Conservation (phyloP, 2,797 vertebrate species). For the Pipistrellus nathusii region DNA sequence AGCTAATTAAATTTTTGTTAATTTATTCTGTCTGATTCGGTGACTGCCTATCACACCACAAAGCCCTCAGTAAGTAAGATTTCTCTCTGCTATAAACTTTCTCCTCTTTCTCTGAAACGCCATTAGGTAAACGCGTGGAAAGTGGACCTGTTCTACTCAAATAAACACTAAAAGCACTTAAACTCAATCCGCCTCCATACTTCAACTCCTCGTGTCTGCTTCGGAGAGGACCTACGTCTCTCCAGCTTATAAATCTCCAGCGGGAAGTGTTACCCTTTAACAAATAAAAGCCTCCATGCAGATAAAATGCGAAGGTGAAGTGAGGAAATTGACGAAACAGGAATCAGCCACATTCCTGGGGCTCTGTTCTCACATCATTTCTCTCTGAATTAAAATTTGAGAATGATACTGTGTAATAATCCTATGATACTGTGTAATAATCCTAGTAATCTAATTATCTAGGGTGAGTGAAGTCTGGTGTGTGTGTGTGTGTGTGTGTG, state of each 20-base stretch:
- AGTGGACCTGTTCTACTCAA: constrained; percentile 86
- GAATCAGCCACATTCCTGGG: neutral
- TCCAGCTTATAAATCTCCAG: constrained; percentile 73
- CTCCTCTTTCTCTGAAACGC: constrained; percentile 83
- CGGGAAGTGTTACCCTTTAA: constrained; percentile 43
- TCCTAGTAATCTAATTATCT: neutral
- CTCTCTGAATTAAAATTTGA: constrained; percentile 59
- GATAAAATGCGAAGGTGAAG: constrained; percentile 54
- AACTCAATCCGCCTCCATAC: constrained; percentile 80
- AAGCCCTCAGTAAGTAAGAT: constrained; percentile 81
- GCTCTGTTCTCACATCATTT: constrained; percentile 22
- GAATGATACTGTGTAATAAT: neutral
- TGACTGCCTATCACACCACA: constrained; percentile 85
- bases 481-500: neutral
- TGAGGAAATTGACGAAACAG: constrained; percentile 31
- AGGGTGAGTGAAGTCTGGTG: neutral
- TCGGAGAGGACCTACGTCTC: constrained; percentile 68
- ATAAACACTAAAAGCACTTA: constrained; percentile 88
- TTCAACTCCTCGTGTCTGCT: constrained; percentile 77
- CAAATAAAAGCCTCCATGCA: neutral
- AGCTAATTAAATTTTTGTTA: constrained; percentile 90
- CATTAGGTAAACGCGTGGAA: constrained; percentile 79
- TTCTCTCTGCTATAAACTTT: constrained; percentile 80
- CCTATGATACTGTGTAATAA: neutral
- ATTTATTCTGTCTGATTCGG: constrained; percentile 89